Evolutionary conservation across 2,888 invertebrate species (phyloP).

Genomic region (Poecilus cupreus): DNA sequence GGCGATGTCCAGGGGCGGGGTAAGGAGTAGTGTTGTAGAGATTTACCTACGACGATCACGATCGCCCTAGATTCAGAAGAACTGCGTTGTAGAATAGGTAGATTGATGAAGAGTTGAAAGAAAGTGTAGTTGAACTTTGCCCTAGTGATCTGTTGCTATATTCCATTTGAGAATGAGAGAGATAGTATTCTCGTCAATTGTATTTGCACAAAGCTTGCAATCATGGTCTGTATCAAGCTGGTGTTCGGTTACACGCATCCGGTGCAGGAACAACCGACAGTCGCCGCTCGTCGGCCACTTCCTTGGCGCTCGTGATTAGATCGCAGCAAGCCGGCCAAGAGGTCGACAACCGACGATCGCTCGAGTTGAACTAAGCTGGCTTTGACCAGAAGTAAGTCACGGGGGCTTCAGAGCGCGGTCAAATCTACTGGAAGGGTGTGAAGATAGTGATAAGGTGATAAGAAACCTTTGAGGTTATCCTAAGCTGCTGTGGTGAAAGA

Average conservation of each 20-base stretch:
- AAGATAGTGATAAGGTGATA: too few relatives aligned
- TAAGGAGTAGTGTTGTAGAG: neutral
- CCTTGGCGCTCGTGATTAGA: conserved; percentile 12
- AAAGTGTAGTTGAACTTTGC: neutral
- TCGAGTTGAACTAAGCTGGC: neutral
- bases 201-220: neutral
- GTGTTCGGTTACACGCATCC: conserved; percentile 31
- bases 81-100: too few relatives aligned
- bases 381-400: conserved; percentile 20
- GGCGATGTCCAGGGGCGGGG: too few relatives aligned
- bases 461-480: too few relatives aligned
- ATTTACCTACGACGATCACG: conserved; percentile 15
- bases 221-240: neutral
- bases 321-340: conserved; percentile 18
- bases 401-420: neutral
- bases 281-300: conserved; percentile 5
- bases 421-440: neutral
- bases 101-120: neutral
- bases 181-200: too few relatives aligned
- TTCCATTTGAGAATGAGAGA: too few relatives aligned
- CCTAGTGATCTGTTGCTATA: too few relatives aligned
- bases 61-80: neutral
- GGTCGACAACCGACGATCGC: conserved; percentile 41
- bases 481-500: too few relatives aligned
- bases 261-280: conserved; percentile 23